phyloP scores from a whole-genome alignment of 2,888 invertebrate species.

The Pasiphila rectangulata region DNA sequence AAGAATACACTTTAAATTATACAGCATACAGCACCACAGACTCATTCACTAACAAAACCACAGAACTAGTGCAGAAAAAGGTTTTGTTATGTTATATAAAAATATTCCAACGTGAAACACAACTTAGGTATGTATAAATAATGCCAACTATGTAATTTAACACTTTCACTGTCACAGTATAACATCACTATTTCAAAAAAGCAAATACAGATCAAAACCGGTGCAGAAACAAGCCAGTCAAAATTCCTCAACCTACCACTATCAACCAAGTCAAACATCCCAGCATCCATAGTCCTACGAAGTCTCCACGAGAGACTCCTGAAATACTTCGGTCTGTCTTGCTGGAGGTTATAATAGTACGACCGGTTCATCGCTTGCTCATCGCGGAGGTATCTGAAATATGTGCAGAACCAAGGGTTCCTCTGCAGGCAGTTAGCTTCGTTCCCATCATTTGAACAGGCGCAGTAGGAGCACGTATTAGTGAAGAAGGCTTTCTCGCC shows the following conservation, averaged over 20 bases:
- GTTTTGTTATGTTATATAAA: too few species aligned
- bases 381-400: constrained; percentile 45
- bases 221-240: constrained; percentile 23
- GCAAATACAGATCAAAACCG: constrained; percentile 25
- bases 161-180: too few species aligned
- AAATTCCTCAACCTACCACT: constrained; percentile 28
- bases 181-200: background rate
- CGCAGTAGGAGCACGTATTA: constrained; percentile 65
- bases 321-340: constrained; percentile 62
- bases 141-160: too few species aligned
- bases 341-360: too few species aligned
- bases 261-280: constrained; percentile 54
- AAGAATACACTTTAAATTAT: too few species aligned
- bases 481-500: too few species aligned
- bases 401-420: constrained; percentile 56
- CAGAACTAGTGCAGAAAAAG: too few species aligned
- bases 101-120: too few species aligned
- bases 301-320: constrained; percentile 57
- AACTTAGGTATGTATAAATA: too few species aligned
- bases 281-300: constrained; percentile 64
- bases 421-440: constrained; percentile 49
- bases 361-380: constrained; percentile 47
- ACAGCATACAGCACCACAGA: too few species aligned
- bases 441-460: constrained; percentile 50
- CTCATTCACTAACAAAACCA: too few species aligned